Percentiles rank a stretch among this genome's conserved stretches.
phyloP scores from a whole-genome alignment of 2,113 vertebrate species.

The Anser brachyrhynchus region DNA sequence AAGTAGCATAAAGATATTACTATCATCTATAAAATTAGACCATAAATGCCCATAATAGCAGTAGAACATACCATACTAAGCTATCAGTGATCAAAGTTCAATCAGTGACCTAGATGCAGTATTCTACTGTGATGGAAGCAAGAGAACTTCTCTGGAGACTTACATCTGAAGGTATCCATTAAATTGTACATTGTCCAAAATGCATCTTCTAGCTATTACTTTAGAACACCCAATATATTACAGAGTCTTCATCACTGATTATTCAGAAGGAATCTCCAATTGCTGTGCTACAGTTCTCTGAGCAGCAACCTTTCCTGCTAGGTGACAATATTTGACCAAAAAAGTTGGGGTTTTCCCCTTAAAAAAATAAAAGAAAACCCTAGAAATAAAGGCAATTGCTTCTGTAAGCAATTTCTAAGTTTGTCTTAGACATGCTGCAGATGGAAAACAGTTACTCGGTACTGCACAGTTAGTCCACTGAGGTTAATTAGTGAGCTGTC shows the following conservation, averaged over 20 bases:
- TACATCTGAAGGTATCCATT: neutral
- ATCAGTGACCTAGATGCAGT: neutral
- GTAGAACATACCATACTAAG: neutral
- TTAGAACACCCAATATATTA: neutral
- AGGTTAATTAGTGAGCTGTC: slow-evolving; percentile 21
- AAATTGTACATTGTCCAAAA: neutral
- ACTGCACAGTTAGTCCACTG: neutral
- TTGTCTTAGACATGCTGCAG: neutral
- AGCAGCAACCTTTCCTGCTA: neutral
- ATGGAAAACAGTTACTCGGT: slow-evolving; percentile 47
- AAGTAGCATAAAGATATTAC: neutral
- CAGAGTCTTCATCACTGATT: neutral
- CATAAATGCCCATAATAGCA: neutral
- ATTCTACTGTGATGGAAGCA: neutral
- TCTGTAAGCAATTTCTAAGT: slow-evolving; percentile 19
- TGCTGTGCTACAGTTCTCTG: neutral
- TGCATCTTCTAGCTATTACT: neutral
- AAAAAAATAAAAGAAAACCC: neutral
- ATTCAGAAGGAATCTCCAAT: neutral
- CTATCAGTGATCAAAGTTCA: neutral
- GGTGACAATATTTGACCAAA: neutral
- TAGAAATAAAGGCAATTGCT: slow-evolving; percentile 26
- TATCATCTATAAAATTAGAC: neutral
- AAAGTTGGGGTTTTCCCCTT: neutral
- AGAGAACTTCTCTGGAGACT: neutral